These are phyloP conservation scores for Drosophila sp. DNA, from an alignment of 1,140 invertebrate species.

Conservation along the genomic window DNA sequence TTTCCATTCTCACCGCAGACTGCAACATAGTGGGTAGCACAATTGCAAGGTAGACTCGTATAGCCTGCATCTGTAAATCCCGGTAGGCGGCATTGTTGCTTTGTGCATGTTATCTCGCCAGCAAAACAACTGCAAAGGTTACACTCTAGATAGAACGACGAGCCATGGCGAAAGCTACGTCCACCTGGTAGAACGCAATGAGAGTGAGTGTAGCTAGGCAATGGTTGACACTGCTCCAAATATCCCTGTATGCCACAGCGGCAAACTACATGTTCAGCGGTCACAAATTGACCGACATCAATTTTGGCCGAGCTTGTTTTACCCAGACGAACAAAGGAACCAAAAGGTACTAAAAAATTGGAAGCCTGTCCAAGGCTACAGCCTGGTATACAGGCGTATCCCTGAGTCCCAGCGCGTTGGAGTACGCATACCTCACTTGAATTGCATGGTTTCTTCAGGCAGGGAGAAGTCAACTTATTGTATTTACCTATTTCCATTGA, in stretches of 20 bases:
- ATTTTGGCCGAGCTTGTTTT: slow-evolving; percentile 56
- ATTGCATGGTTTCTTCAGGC: slow-evolving; percentile 90
- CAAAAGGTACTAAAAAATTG: slow-evolving; percentile 88
- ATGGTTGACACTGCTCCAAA: slow-evolving; percentile 89
- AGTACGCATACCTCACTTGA: slow-evolving; percentile 88
- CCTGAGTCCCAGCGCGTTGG: slow-evolving; percentile 86
- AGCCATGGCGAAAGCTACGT: slow-evolving; percentile 85
- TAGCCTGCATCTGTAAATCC: slow-evolving; percentile 79
- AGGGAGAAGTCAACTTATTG: slow-evolving; percentile 89
- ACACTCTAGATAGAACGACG: slow-evolving; percentile 91
- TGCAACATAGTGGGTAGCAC: slow-evolving; percentile 91
- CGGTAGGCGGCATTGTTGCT: slow-evolving; percentile 85
- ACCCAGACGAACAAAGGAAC: slow-evolving; percentile 88
- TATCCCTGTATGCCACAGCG: slow-evolving; percentile 87
- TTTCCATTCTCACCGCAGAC: slow-evolving; percentile 91
- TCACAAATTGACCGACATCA: slow-evolving; percentile 45
- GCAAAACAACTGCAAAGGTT: slow-evolving; percentile 93
- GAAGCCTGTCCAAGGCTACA: slow-evolving; percentile 92
- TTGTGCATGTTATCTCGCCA: slow-evolving; percentile 92
- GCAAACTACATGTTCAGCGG: slow-evolving; percentile 85
- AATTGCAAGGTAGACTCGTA: slow-evolving; percentile 91
- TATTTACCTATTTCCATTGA: background rate
- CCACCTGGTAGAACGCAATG: slow-evolving; percentile 86
- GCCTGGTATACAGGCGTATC: slow-evolving; percentile 89
- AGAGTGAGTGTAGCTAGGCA: slow-evolving; percentile 88